Conservation (phyloP, 2,888 invertebrate genomes). For the Brachylomia viminalis region DNA sequence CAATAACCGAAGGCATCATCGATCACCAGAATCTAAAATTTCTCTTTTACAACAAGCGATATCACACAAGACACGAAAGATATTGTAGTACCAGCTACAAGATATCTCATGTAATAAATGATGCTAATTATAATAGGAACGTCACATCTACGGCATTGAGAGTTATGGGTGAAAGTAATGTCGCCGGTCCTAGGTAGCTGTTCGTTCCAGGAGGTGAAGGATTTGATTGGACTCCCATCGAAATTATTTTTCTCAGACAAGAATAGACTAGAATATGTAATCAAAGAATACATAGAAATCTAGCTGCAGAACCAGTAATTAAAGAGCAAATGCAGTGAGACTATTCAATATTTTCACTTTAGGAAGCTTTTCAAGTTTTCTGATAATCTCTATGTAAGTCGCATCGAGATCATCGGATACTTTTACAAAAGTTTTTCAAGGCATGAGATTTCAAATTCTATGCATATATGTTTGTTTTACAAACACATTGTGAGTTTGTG, state of each 20-base stretch:
- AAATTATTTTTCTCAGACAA: slow-evolving; percentile 1
- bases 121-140: not conserved
- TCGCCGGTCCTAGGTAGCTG: not conserved
- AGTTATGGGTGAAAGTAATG: not conserved
- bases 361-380: not conserved
- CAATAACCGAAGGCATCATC: slow-evolving; percentile 9
- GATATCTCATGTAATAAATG: not conserved
- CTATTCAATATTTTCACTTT: not conserved
- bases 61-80: not conserved
- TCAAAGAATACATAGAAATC: not conserved
- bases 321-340: not conserved
- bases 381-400: not conserved
- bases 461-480: slow-evolving; percentile 37
- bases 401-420: not conserved
- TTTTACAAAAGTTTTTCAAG: not conserved
- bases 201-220: not conserved
- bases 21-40: not conserved
- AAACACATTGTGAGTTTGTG: slow-evolving; percentile 37
- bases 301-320: not conserved
- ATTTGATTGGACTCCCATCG: not conserved
- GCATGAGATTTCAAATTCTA: slow-evolving; percentile 31
- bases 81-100: not conserved
- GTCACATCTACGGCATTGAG: not conserved
- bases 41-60: not conserved
- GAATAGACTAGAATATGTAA: not conserved